Conservation (phyloP, 2,113 vertebrate species). For the Seriola dumerili region DNA sequence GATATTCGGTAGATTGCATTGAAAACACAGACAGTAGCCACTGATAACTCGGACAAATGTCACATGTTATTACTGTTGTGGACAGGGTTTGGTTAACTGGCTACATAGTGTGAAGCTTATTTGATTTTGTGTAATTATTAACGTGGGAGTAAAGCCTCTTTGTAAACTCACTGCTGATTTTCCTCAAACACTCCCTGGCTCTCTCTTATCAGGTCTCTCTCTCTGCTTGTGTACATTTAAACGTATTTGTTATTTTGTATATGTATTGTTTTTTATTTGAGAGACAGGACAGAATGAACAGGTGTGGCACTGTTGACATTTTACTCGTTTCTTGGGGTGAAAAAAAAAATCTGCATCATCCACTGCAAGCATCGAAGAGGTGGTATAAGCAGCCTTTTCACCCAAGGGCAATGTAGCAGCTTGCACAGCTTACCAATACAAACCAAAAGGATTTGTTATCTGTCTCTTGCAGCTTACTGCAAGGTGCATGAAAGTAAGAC, state of each 20-base stretch:
- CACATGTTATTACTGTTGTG: background rate
- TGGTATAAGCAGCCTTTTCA: slow-evolving; percentile 22
- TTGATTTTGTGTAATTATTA: slow-evolving; percentile 32
- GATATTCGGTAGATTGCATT: background rate
- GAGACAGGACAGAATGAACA: slow-evolving; percentile 27
- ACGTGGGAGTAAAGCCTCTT: background rate
- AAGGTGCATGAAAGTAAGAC: slow-evolving; percentile 54
- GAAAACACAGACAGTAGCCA: slow-evolving; percentile 1
- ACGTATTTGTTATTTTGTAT: background rate
- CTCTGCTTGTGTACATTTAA: background rate
- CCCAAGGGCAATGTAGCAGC: slow-evolving; percentile 36
- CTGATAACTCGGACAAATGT: background rate
- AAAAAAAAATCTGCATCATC: slow-evolving; percentile 39
- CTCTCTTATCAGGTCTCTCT: background rate
- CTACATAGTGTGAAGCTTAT: slow-evolving; percentile 2
- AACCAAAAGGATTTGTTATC: slow-evolving; percentile 54
- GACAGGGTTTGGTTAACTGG: background rate
- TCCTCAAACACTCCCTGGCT: background rate
- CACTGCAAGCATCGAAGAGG: slow-evolving; percentile 20
- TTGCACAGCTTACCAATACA: slow-evolving; percentile 24
- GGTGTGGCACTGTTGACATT: slow-evolving; percentile 59
- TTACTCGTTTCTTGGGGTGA: background rate
- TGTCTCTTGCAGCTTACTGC: slow-evolving; percentile 38
- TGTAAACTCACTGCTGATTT: slow-evolving; percentile 29
- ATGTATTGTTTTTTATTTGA: no score